phyloP scores from a whole-genome alignment of 2,797 vertebrate species.

The Manis crassicaudata region DNA sequence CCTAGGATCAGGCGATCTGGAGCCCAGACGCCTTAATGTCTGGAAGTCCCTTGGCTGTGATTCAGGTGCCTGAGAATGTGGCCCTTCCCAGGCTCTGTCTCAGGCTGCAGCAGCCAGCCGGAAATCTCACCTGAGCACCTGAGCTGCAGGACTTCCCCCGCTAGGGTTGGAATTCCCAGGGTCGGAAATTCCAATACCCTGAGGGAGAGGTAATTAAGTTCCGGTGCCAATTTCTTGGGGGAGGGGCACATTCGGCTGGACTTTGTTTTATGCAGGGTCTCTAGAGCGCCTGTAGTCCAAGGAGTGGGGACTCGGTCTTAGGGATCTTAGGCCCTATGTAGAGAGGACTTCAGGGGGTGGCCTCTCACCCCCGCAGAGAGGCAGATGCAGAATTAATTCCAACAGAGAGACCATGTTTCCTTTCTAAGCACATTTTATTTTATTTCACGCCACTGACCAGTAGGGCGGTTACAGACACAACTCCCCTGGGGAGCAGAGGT shows the following conservation, averaged over 20 bases:
- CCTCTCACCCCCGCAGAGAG: not conserved
- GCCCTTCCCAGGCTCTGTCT: not conserved
- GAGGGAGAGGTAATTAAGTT: conserved; percentile 54
- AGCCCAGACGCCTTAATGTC: conserved; percentile 13
- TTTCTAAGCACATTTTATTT: conserved; percentile 78
- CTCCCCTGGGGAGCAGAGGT: conserved; percentile 81
- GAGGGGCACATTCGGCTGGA: not conserved
- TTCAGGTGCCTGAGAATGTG: conserved; percentile 66
- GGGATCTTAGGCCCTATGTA: not conserved
- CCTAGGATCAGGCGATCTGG: not conserved
- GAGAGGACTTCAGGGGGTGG: not conserved
- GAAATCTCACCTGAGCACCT: conserved; percentile 59
- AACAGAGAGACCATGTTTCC: conserved; percentile 19
- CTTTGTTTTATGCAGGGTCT: conserved; percentile 21
- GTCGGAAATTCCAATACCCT: conserved; percentile 71
- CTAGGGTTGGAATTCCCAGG: conserved; percentile 75
- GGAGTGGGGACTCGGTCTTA: not conserved
- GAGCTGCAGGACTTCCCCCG: conserved; percentile 67
- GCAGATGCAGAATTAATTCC: not conserved
- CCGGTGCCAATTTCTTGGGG: conserved; percentile 1
- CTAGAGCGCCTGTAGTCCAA: not conserved
- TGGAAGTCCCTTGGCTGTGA: conserved; percentile 70
- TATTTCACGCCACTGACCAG: conserved; percentile 79
- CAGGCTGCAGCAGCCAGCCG: conserved; percentile 45
- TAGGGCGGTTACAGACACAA: conserved; percentile 73